Evolutionary conservation across 2,113 vertebrate genomes (phyloP), one percentile per base, ranked within the genome.

Genomic region (Physeter macrocephalus): DNA sequence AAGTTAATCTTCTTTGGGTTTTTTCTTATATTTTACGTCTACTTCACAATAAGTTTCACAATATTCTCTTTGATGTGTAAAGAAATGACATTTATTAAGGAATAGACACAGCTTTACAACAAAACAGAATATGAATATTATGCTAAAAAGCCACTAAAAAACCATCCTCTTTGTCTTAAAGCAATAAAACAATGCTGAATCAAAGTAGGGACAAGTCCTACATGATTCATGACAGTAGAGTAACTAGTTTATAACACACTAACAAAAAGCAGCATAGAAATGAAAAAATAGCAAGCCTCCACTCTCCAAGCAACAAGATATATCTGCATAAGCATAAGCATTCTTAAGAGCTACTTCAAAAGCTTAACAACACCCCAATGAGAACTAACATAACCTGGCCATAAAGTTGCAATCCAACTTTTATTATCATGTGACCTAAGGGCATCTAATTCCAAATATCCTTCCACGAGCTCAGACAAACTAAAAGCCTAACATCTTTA

Each of bases 161-260:
- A 36, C 29, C 13, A 57, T 67, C 25, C 75, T 83, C 34, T 87
- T 77, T 84, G 59, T 34, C 49, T 95, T 52, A 97, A 52, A 74
- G 25, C 12, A 52, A 27, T 69, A 27, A 21, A 94, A 88, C 90
- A 61, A 1, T 82, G 29, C 18, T 85, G 14, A 96, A 97, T 83
- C 23, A 83, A 34, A 59, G 5, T 36, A 52, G 14, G 88, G 62
- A 84, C 8, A 31, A 67, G 10, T 78, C 46, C 74, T 71, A 36
- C 6, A 77, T 74, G 29, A 95, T 90, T 88, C 80, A 77, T 97
- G 31, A 69, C 43, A 96, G 41, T 14, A 84, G 43, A 97, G 93
- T 92, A 85, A 93, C 4, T 62, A 90, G 14, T 21, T 92, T 46
- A 80, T 88, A 94, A 31, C 12, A 74, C 12, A 84, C 89, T 2